Base-by-base conservation (phyloP, 2,113 vertebrate species). In the Chinchilla lanigera region DNA sequence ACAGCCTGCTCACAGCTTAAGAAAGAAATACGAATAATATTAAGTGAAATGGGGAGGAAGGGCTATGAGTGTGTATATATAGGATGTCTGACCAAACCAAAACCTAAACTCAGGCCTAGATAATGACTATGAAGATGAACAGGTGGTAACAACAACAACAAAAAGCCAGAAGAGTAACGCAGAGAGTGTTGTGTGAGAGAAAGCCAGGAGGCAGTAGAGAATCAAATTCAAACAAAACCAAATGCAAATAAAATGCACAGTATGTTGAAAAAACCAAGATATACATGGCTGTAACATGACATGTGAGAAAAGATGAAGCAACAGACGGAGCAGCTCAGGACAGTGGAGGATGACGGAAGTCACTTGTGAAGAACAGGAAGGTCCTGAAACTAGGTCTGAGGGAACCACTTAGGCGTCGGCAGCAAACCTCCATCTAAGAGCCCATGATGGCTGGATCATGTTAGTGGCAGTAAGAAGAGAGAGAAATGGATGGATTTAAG, bases 221-320 rank as follows among this genome's bases (percentile, higher is more conserved):
- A 77, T 60, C 73, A 92, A 73, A 92, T 35, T 75, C 65, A 75
- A 65, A 89, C 8, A 20, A 92, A 87, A 63, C 30, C 26, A 65
- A 92, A 83, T 38, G 28, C 73, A 92, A 96, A 84, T 63, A 78
- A 95, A 92, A 69, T 11, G n/a, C n/a, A 85, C 7, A 87, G 33
- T 73, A 82, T 61, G 33, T 81, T 86, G 28, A 90, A 54, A 33
- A 81, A 65, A 86, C 47, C 30, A 87, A 81, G 50, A 33, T 83
- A 24, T 41, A 81, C 9, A 14, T 33, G 13, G 47, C 9, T 50
- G 33, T 17, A 82, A 82, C 1, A 69, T 44, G 69, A 56, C 67
- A 93, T 44, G 16, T 67, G 33, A 84, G 67, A 94, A 63, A 86
- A 86, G 5, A 20, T 11, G 30, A 71, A 56, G 60, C 41, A 52